Evolutionary conservation across 2,888 invertebrate species (phyloP).

Genomic region (Limenitis camilla): DNA sequence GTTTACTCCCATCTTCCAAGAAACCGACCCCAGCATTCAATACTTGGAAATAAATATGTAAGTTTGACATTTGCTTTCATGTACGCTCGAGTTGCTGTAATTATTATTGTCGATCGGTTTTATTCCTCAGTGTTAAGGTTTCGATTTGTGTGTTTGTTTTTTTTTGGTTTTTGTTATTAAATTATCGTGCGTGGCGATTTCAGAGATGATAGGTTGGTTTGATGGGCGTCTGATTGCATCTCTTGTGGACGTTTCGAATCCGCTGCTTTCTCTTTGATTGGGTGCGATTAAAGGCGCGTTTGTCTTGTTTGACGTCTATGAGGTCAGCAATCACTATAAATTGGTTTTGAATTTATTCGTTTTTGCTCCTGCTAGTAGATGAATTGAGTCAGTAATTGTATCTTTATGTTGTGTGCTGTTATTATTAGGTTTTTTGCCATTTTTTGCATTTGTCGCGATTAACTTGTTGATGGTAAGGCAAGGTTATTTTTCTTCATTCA

Average conservation of each 20-base stretch:
- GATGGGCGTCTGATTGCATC: constrained; percentile 72
- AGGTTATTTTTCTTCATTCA: too few relatives aligned
- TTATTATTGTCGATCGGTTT: constrained; percentile 41
- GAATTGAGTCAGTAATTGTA: not conserved
- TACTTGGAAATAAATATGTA: constrained; percentile 75
- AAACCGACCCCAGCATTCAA: constrained; percentile 67
- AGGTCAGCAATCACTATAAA: constrained; percentile 32
- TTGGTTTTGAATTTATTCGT: constrained; percentile 38
- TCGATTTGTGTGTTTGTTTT: constrained; percentile 29
- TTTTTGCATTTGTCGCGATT: not conserved
- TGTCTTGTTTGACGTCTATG: constrained; percentile 38
- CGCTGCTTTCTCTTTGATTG: constrained; percentile 72
- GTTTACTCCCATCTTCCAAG: constrained; percentile 69
- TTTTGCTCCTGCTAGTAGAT: constrained; percentile 2
- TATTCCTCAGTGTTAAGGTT: constrained; percentile 50
- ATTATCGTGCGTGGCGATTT: constrained; percentile 74
- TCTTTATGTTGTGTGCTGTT: not conserved
- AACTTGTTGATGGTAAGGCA: too few relatives aligned
- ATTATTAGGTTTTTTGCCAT: not conserved
- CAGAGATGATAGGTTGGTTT: constrained; percentile 72
- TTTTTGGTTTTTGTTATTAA: constrained; percentile 69
- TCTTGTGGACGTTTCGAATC: constrained; percentile 67
- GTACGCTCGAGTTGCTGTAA: constrained; percentile 69
- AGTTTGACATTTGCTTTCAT: constrained; percentile 75
- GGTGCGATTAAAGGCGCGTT: constrained; percentile 50